Evolutionary conservation across 1,140 invertebrate species (phyloP).

Genomic region (Lordiphosa mommai): DNA sequence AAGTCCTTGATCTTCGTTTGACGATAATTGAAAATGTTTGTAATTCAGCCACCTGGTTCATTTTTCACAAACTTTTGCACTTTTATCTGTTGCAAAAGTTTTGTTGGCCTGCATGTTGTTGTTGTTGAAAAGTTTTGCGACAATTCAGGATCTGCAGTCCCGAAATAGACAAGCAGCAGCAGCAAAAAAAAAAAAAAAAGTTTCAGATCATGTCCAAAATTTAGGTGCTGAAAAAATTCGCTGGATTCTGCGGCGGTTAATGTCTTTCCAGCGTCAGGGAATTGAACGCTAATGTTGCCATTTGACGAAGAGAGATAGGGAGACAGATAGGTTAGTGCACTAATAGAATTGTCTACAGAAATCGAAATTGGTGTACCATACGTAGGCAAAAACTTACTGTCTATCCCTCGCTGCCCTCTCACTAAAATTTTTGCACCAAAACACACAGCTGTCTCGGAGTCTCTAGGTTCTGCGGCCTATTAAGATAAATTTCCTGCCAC

Average conservation of each 20-base stretch:
- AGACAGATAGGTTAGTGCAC: conserved; percentile 34
- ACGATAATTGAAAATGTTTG: conserved; percentile 76
- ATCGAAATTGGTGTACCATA: not conserved
- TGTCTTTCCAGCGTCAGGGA: conserved; percentile 64
- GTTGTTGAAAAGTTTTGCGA: conserved; percentile 57
- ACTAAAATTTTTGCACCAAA: conserved; percentile 12
- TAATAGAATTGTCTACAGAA: conserved; percentile 60
- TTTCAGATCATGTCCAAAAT: conserved; percentile 69
- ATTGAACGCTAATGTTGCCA: conserved; percentile 62
- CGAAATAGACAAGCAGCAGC: conserved; percentile 46
- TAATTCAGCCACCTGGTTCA: conserved; percentile 56
- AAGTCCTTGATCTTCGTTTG: conserved; percentile 47
- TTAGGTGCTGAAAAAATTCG: conserved; percentile 73
- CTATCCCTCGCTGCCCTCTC: conserved; percentile 25
- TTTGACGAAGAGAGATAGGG: not conserved
- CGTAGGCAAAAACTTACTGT: conserved; percentile 16
- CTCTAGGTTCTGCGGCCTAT: conserved; percentile 10
- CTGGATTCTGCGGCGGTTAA: conserved; percentile 68
- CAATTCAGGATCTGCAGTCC: conserved; percentile 70
- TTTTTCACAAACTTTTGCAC: conserved; percentile 55
- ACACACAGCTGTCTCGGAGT: conserved; percentile 18
- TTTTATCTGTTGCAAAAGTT: conserved; percentile 70
- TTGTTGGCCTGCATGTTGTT: conserved; percentile 47
- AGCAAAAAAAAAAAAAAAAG: conserved; percentile 22
- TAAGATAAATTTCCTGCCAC: conserved; percentile 23